Percentiles rank a stretch among this genome's conserved stretches.
Conservation (phyloP, 2,797 vertebrate species). For the Diglossa cyanea region DNA sequence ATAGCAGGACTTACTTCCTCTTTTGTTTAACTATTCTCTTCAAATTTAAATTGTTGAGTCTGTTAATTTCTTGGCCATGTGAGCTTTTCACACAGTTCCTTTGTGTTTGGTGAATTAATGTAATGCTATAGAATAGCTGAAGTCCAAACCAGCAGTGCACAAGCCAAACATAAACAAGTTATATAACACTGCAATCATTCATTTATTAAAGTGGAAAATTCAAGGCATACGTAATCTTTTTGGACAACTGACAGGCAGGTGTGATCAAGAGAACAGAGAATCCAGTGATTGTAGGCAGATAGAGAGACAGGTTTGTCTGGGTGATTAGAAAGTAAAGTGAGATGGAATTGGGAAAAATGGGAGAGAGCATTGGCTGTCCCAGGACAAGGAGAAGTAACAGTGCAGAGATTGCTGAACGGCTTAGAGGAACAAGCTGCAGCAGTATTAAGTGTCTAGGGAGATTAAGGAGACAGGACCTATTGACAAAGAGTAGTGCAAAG, state of each 20-base stretch:
- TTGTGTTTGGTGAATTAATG: slow-evolving; percentile 2
- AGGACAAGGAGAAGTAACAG: background rate
- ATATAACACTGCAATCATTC: slow-evolving; percentile 48
- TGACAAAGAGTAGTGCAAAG: background rate
- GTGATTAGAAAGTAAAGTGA: slow-evolving; percentile 39
- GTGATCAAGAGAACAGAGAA: slow-evolving; percentile 39
- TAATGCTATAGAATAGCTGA: background rate
- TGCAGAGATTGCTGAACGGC: background rate
- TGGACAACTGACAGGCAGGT: slow-evolving; percentile 65
- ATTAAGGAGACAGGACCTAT: background rate
- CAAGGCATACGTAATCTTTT: slow-evolving; percentile 29
- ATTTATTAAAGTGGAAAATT: slow-evolving; percentile 57
- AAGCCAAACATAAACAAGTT: slow-evolving; percentile 60
- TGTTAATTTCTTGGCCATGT: background rate
- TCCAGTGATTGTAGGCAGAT: slow-evolving; percentile 30
- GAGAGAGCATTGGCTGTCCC: background rate
- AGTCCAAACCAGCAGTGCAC: background rate
- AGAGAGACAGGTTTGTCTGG: slow-evolving; percentile 48
- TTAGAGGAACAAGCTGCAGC: background rate
- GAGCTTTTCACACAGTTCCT: background rate
- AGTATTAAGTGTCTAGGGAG: background rate
- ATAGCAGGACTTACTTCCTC: background rate
- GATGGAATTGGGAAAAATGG: background rate
- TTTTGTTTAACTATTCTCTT: background rate
- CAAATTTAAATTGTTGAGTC: background rate